Evolutionary conservation across 2,113 vertebrate genomes (phyloP).

Genomic region (Illadopsis cleaveri): DNA sequence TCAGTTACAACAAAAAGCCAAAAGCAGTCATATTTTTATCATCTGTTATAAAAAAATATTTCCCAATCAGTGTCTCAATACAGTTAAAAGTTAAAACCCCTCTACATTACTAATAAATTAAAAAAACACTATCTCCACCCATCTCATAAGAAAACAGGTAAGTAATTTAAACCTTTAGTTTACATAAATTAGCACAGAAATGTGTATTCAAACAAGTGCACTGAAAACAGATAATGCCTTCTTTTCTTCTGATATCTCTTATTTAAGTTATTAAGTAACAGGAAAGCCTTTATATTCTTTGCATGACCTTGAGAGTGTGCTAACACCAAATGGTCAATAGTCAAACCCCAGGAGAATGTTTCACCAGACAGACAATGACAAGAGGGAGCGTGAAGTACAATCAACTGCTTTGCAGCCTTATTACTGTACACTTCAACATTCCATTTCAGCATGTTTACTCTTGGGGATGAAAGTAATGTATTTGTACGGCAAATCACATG

Average conservation of each 20-base stretch:
- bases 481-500: not conserved
- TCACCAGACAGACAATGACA: constrained; percentile 28
- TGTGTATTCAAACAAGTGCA: constrained; percentile 56
- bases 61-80: constrained; percentile 28
- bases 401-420: constrained; percentile 2
- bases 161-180: constrained; percentile 61
- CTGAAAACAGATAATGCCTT: constrained; percentile 74
- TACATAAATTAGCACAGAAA: constrained; percentile 53
- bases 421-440: not conserved
- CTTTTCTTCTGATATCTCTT: constrained; percentile 44
- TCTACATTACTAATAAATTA: constrained; percentile 45
- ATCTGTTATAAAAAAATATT: constrained; percentile 40
- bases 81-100: constrained; percentile 27
- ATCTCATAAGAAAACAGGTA: constrained; percentile 52
- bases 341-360: constrained; percentile 52
- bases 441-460: not conserved
- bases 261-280: constrained; percentile 45
- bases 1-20: constrained; percentile 9
- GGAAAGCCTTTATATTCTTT: constrained; percentile 23
- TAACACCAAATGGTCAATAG: constrained; percentile 41
- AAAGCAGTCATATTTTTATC: not conserved
- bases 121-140: not conserved
- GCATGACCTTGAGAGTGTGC: constrained; percentile 40
- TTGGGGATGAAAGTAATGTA: not conserved
- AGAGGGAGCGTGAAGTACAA: not conserved